A percentile compares a stretch with the other conserved stretches of the same genome.
These are phyloP conservation scores for Apodemia zela DNA, from an alignment of 2,888 invertebrate species.

Conservation along the genomic window DNA sequence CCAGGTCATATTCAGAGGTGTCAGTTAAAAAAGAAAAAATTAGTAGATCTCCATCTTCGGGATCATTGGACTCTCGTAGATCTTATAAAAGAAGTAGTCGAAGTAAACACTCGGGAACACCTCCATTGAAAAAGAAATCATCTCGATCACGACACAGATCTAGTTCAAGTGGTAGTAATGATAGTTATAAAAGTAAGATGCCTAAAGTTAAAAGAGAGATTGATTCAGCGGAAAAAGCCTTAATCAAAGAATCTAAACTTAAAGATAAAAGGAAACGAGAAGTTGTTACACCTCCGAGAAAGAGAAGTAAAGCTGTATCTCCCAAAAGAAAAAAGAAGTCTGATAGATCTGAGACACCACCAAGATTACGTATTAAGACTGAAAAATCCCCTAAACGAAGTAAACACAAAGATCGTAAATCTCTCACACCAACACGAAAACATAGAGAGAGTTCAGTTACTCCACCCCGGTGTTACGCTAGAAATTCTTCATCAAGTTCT, in stretches of 20 bases:
- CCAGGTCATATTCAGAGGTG: conserved; percentile 52
- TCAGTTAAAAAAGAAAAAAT: conserved; percentile 43
- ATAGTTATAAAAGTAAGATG: conserved; percentile 41
- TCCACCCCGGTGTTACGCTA: conserved; percentile 64
- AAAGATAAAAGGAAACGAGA: conserved; percentile 42
- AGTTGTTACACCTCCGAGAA: conserved; percentile 43
- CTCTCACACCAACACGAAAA: conserved; percentile 45
- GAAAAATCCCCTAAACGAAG: conserved; percentile 48
- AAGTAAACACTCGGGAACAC: conserved; percentile 44
- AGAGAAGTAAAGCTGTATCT: conserved; percentile 38
- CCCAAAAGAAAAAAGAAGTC: conserved; percentile 42
- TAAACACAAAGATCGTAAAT: conserved; percentile 45
- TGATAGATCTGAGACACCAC: conserved; percentile 51
- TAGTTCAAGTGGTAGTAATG: conserved; percentile 39
- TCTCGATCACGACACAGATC: conserved; percentile 43
- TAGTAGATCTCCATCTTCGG: conserved; percentile 47
- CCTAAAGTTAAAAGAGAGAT: conserved; percentile 35
- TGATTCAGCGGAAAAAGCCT: conserved; percentile 36
- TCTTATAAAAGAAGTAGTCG: conserved; percentile 48
- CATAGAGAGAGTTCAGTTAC: conserved; percentile 57
- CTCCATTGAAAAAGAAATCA: conserved; percentile 45
- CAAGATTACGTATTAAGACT: conserved; percentile 43
- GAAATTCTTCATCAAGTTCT: conserved; percentile 49
- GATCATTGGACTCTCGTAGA: conserved; percentile 52
- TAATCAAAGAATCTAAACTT: conserved; percentile 43